Percentiles rank a stretch among this genome's conserved stretches.
These are phyloP conservation scores for Cliona cf. orientalis DNA, from an alignment of 37 sponge, comb jelly and placozoan species.

Conservation along the genomic window DNA sequence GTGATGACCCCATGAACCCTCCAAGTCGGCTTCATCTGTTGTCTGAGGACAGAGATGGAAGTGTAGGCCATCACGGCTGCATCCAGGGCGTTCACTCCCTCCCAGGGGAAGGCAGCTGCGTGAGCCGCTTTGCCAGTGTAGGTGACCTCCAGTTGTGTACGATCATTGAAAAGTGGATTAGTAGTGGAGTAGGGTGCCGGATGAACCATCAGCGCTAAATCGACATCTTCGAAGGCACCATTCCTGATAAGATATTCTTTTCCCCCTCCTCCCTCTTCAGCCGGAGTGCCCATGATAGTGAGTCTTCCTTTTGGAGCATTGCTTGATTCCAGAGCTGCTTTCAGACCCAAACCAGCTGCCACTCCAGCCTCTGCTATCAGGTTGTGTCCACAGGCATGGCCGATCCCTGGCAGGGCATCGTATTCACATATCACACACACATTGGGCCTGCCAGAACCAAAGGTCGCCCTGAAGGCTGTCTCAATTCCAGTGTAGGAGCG, in stretches of 20 bases:
- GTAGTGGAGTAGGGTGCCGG: constrained; percentile 38
- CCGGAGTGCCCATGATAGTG: constrained; percentile 90
- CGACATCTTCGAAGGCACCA: constrained; percentile 83
- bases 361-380: constrained; percentile 94
- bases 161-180: constrained; percentile 20
- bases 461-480: constrained; percentile 89
- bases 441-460: constrained; percentile 61
- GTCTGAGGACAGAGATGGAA: constrained; percentile 78
- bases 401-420: constrained; percentile 92
- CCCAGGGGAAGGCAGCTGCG: constrained; percentile 88
- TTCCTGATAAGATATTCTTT: constrained; percentile 76
- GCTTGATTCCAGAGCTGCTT: constrained; percentile 67
- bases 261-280: constrained; percentile 88
- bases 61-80: constrained; percentile 93
- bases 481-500: constrained; percentile 55
- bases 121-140: constrained; percentile 86
- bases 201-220: constrained; percentile 94
- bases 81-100: constrained; percentile 91
- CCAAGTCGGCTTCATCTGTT: constrained; percentile 90
- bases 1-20: constrained; percentile 86
- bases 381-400: constrained; percentile 96
- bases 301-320: constrained; percentile 45
- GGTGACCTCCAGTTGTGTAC: neutral
- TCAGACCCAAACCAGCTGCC: constrained; percentile 87
- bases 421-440: constrained; percentile 89